These are phyloP conservation scores for Petrocephalus sullivani DNA, from an alignment of 2,797 vertebrate genomes.

Conservation along the genomic window DNA sequence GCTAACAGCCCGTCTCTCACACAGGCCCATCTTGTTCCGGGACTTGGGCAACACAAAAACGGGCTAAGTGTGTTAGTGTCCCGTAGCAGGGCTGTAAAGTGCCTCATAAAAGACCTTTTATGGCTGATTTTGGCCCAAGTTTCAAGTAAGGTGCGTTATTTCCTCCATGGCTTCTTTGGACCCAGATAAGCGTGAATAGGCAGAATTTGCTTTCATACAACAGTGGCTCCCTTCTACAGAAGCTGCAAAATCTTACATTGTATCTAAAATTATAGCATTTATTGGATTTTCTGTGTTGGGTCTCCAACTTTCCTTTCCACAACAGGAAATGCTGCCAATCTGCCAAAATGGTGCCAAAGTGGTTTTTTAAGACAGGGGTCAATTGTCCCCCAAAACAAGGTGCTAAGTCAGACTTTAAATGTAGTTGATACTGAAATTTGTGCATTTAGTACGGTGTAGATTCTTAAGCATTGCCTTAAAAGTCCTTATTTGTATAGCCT, in stretches of 20 bases:
- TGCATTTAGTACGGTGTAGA: neutral
- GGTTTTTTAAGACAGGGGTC: conserved; percentile 15
- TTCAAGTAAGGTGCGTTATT: conserved; percentile 31
- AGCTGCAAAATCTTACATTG: conserved; percentile 19
- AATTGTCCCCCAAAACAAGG: neutral
- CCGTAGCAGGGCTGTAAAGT: conserved; percentile 25
- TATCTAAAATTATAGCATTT: conserved; percentile 18
- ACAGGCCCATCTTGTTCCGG: conserved; percentile 34
- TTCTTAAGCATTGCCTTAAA: conserved; percentile 32
- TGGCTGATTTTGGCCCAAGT: conserved; percentile 26
- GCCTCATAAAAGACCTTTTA: conserved; percentile 34
- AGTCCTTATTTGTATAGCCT: conserved; percentile 22
- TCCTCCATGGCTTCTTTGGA: conserved; percentile 26
- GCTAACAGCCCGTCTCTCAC: neutral
- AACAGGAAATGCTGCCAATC: conserved; percentile 15
- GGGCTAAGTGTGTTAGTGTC: conserved; percentile 25
- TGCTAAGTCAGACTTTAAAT: neutral
- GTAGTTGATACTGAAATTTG: neutral
- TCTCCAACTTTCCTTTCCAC: neutral
- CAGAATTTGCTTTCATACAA: conserved; percentile 25
- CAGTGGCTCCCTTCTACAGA: conserved; percentile 32
- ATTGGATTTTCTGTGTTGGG: conserved; percentile 5
- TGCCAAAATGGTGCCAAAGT: conserved; percentile 7
- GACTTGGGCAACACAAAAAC: conserved; percentile 3
- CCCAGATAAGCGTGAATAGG: conserved; percentile 34